phyloP scores from a whole-genome alignment of 2,797 vertebrate species.

The Silurus lanzhouensis region DNA sequence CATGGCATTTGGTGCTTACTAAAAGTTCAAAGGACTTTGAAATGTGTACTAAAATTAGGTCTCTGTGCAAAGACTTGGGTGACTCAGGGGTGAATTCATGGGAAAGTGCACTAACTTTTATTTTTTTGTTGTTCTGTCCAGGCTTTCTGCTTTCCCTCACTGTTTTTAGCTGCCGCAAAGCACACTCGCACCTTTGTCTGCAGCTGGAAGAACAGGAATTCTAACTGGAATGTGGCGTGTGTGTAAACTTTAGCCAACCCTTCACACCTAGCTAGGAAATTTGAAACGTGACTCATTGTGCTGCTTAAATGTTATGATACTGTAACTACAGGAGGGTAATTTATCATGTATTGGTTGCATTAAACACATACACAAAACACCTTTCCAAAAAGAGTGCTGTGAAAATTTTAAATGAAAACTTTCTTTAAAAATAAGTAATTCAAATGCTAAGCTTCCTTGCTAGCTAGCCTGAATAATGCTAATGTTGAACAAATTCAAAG shows the following conservation, averaged over 20 bases:
- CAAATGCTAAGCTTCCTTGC: background rate
- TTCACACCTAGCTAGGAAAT: conserved; percentile 53
- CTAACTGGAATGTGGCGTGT: conserved; percentile 50
- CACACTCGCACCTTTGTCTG: conserved; percentile 53
- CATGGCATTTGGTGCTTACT: background rate
- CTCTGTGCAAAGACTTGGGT: background rate
- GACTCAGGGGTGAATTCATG: conserved; percentile 24
- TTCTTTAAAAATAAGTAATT: background rate
- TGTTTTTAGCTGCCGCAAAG: conserved; percentile 46
- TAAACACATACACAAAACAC: background rate
- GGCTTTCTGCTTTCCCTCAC: conserved; percentile 34
- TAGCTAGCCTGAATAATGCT: background rate
- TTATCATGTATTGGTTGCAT: background rate
- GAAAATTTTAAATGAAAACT: background rate
- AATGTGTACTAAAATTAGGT: conserved; percentile 18
- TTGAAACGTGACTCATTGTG: conserved; percentile 46
- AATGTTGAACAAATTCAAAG: background rate
- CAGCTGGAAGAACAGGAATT: conserved; percentile 53
- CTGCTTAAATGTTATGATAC: conserved; percentile 16
- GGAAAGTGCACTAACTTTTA: conserved; percentile 23
- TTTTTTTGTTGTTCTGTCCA: background rate
- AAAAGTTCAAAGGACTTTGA: background rate
- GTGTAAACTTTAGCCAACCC: conserved; percentile 45
- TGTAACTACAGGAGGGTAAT: background rate
- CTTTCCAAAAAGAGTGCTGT: background rate